These are phyloP conservation scores for Mustelus asterias DNA, from an alignment of 2,113 vertebrate genomes.

Conservation along the genomic window DNA sequence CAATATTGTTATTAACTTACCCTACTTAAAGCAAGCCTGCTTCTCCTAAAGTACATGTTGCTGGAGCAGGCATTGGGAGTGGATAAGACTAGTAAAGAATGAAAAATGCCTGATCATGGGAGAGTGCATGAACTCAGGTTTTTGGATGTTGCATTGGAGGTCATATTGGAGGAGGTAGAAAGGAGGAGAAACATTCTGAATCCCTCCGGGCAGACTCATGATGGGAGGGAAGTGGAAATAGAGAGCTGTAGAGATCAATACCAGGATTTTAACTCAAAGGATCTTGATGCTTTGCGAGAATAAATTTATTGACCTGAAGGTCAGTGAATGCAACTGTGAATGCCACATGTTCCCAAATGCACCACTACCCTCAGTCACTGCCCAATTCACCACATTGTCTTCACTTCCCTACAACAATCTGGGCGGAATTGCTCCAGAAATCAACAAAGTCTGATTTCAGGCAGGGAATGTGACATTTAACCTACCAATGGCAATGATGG, in stretches of 20 bases:
- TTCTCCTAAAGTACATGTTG: not conserved
- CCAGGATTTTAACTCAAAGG: not conserved
- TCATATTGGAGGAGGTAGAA: not conserved
- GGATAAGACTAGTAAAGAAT: not conserved
- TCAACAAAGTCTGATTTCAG: too few relatives aligned
- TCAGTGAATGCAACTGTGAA: not conserved
- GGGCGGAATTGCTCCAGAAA: too few relatives aligned
- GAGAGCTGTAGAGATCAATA: not conserved
- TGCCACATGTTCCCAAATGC: too few relatives aligned
- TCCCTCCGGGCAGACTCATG: not conserved
- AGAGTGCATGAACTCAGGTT: not conserved
- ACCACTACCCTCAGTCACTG: not conserved
- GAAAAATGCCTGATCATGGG: not conserved
- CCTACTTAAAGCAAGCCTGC: not conserved
- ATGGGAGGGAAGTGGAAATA: not conserved
- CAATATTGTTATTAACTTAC: not conserved
- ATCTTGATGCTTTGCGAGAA: not conserved
- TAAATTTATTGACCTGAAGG: not conserved
- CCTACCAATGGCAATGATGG: too few relatives aligned
- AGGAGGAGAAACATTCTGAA: not conserved
- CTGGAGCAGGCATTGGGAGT: not conserved
- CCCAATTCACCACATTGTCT: not conserved
- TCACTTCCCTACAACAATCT: not conserved
- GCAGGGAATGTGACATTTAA: too few relatives aligned
- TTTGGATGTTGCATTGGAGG: not conserved